Base-by-base conservation (phyloP, 2,113 vertebrate species). In the Danio rerio region DNA sequence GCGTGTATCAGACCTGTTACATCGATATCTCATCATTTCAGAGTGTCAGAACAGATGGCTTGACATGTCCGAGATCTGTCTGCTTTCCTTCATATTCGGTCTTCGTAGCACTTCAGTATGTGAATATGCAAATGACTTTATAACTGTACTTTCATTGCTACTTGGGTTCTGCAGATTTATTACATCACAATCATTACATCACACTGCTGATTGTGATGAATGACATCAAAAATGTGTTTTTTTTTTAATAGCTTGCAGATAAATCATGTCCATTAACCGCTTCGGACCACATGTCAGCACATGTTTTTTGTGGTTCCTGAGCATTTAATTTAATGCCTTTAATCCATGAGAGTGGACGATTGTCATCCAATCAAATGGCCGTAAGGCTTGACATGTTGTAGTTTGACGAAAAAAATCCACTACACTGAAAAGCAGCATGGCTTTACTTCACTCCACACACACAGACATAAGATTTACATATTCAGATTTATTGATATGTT, bases 31-130 rank as follows among this genome's bases (percentile, higher is more conserved):
- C 31, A 92, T 96, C 61, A 85, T 88, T 81, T 90, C 84, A 86
- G 95, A 95, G 89, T 94, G 94, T 18, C 90, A 87, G 85, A 90
- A 76, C 92, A 94, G 94, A 91, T 96, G 94, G 95, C 78, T 90
- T 66, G 94, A 95, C 86, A 91, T 95, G 85, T 93, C 92, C 5
- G 94, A 93, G 94, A 93, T 95, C 91, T 92, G 92, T 52, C 53
- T 55, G 21, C 13, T 49, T 42, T 10, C 11, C n/a, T n/a, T 42
- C 12, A 78, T 58, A 66, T 68, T 58, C 61, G 13, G 21, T 56
- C 58, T 43, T 21, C 18, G 68, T 71, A 52, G 47, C 68, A 52
- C 68, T 71, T 47, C 43, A 52, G 16, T 74, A 58, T 58, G 71
- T 4, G 40, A 45, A 74, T 45, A 18, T 74, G 52, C 53, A 58